A percentile compares a stretch with the other conserved stretches of the same genome.
Conservation (phyloP, 2,888 invertebrate genomes). For the Melipona beecheii region DNA sequence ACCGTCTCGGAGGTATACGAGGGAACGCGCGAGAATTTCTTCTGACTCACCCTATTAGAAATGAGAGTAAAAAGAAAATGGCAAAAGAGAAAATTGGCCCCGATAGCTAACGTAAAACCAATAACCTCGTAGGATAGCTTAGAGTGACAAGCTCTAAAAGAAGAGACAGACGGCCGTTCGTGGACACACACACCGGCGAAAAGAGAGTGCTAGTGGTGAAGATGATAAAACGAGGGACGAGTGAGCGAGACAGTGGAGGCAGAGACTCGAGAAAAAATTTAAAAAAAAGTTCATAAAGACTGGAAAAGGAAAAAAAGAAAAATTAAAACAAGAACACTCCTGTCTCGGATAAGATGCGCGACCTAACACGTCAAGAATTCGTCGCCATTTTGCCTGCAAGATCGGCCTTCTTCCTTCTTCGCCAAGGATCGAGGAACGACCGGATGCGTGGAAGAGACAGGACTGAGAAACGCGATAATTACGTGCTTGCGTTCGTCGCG, state of each 20-base stretch:
- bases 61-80: not conserved
- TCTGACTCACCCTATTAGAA: slow-evolving; percentile 63
- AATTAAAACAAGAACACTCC: too few species aligned
- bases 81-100: not conserved
- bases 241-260: slow-evolving; percentile 48
- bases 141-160: slow-evolving; percentile 65
- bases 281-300: too few species aligned
- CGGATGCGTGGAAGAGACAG: too few species aligned
- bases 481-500: not conserved
- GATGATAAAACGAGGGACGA: not conserved
- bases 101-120: slow-evolving; percentile 57
- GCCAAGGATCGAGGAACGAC: not conserved
- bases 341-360: not conserved
- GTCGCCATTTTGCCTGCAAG: not conserved
- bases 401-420: too few species aligned
- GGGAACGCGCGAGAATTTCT: slow-evolving; percentile 44
- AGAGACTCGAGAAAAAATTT: slow-evolving; percentile 28
- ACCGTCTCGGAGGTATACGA: not conserved
- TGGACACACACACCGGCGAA: slow-evolving; percentile 68
- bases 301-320: too few species aligned
- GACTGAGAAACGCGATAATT: too few species aligned
- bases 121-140: slow-evolving; percentile 81
- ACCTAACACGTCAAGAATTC: not conserved
- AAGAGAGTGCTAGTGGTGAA: slow-evolving; percentile 21
- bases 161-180: slow-evolving; percentile 75